phyloP scores from a whole-genome alignment of 2,113 vertebrate species.

The Mesitornis unicolor region DNA sequence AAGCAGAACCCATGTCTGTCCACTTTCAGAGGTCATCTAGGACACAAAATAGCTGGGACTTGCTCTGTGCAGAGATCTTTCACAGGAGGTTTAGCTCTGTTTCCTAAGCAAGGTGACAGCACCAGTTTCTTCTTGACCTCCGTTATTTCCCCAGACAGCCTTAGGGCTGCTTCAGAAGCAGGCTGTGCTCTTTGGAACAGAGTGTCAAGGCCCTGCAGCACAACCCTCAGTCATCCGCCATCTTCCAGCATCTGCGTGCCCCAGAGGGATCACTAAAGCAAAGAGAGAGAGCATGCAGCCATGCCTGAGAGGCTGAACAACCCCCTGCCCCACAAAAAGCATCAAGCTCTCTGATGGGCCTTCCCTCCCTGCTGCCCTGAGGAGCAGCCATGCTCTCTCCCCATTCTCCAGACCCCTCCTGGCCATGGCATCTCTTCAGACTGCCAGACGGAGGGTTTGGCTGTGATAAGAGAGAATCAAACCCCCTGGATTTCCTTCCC shows the following conservation, averaged over 20 bases:
- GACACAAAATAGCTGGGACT: background rate
- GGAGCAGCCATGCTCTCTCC: background rate
- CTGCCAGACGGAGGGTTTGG: background rate
- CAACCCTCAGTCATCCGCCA: background rate
- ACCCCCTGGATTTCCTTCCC: background rate
- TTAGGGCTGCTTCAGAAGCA: background rate
- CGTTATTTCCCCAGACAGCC: background rate
- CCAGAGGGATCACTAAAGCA: conserved; percentile 1
- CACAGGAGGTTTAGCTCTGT: background rate
- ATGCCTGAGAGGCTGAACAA: background rate
- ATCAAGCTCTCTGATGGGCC: background rate
- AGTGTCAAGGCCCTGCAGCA: background rate
- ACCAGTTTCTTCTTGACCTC: background rate
- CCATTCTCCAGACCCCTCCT: background rate
- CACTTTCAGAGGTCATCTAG: background rate
- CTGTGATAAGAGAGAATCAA: background rate
- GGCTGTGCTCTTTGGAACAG: background rate
- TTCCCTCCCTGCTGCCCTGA: background rate
- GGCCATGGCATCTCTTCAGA: background rate
- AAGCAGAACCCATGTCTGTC: background rate
- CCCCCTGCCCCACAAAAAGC: background rate
- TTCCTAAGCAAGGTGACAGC: background rate
- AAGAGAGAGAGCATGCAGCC: background rate
- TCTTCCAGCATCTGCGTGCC: background rate
- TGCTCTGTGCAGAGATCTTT: rapidly evolving